Conservation (phyloP, 2,113 vertebrate species). For the Trematocara nigrifrons region DNA sequence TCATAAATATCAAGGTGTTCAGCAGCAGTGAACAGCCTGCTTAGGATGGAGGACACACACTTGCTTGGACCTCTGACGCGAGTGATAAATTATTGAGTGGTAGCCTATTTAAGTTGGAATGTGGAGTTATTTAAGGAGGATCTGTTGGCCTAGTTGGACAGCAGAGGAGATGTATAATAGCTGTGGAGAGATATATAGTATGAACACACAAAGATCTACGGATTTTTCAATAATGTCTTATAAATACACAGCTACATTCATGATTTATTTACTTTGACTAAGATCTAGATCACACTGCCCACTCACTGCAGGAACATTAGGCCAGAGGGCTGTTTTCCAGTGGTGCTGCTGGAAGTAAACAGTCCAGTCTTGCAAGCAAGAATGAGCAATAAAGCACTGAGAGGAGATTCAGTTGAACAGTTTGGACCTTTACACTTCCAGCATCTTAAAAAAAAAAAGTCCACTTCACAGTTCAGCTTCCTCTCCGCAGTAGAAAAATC, state of each 20-base stretch:
- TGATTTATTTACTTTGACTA: conserved; percentile 15
- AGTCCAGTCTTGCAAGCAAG: background rate
- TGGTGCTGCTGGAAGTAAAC: background rate
- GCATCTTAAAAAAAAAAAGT: background rate
- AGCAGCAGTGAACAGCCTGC: background rate
- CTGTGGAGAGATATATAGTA: background rate
- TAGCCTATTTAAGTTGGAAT: background rate
- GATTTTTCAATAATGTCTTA: background rate
- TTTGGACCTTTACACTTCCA: background rate
- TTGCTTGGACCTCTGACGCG: background rate
- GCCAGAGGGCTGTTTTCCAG: conserved; percentile 1
- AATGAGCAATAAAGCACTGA: background rate
- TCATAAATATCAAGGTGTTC: background rate
- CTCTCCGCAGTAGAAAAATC: background rate
- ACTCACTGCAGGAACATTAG: conserved; percentile 1
- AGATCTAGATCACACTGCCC: background rate
- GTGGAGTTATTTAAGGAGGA: background rate
- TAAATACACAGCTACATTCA: background rate
- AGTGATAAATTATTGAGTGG: background rate
- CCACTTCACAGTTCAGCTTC: background rate
- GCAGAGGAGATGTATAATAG: background rate
- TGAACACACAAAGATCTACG: background rate
- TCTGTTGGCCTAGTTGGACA: background rate
- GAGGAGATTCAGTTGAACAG: background rate
- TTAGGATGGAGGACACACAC: background rate